Conservation (phyloP, 1,140 invertebrate species). For the Panagrolaimus sp. region DNA sequence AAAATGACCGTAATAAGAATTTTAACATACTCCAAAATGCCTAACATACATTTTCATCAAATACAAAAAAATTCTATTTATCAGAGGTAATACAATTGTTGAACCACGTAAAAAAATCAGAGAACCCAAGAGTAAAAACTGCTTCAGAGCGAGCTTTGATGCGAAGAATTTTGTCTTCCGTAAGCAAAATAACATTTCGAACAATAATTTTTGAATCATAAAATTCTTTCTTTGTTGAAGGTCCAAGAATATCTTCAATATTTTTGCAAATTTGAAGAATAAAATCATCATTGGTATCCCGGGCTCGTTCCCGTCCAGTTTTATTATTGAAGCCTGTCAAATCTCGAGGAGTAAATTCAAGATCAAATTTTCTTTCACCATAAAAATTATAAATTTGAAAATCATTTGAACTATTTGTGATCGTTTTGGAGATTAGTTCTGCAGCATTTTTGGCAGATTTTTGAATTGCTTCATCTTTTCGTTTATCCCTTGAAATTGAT, state of each 20-base stretch:
- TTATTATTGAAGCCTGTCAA: not conserved
- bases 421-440: not conserved
- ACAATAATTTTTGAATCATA: not conserved
- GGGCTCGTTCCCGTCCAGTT: not conserved
- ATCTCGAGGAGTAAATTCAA: conserved; percentile 8
- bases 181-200: not conserved
- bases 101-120: conserved; percentile 5
- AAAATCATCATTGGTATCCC: conserved; percentile 1
- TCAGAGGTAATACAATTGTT: not conserved
- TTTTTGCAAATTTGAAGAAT: not conserved
- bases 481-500: conserved; percentile 1
- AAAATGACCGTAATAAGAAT: too few species aligned
- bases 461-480: not conserved
- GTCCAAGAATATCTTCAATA: not conserved
- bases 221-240: not conserved
- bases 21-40: too few species aligned
- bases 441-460: not conserved
- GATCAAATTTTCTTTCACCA: conserved; percentile 6
- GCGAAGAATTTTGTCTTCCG: not conserved
- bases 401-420: not conserved
- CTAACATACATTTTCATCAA: too few species aligned
- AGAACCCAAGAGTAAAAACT: not conserved
- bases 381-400: conserved; percentile 13
- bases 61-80: too few species aligned
- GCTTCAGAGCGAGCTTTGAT: not conserved